phyloP scores from a whole-genome alignment of 2,888 invertebrate genomes.

The Scrobipalpa atriplicella region DNA sequence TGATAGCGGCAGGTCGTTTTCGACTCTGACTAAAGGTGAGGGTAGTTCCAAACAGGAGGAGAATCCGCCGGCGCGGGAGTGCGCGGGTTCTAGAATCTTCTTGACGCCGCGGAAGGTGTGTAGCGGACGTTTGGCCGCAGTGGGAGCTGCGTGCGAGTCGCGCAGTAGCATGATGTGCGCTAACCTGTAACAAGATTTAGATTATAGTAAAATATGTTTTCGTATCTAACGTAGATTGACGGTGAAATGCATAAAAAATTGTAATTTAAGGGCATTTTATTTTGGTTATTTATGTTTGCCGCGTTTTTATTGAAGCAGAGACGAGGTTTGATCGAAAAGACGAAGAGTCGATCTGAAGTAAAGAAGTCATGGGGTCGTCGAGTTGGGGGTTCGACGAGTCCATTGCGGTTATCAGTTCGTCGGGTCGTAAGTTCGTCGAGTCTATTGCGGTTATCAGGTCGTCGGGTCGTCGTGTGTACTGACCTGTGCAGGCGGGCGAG shows the following conservation, averaged over 20 bases:
- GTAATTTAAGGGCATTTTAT: too few relatives aligned
- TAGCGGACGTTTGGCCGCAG: conserved; percentile 86
- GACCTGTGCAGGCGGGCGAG: conserved; percentile 85
- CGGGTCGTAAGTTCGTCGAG: too few relatives aligned
- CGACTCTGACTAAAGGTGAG: conserved; percentile 82
- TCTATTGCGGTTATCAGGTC: conserved; percentile 42
- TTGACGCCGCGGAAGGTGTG: conserved; percentile 91
- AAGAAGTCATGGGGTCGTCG: too few relatives aligned
- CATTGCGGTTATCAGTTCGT: too few relatives aligned
- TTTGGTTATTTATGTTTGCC: too few relatives aligned
- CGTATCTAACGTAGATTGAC: background rate
- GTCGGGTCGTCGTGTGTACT: conserved; percentile 81
- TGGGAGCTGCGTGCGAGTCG: conserved; percentile 90
- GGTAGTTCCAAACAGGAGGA: conserved; percentile 91
- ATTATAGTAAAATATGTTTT: background rate
- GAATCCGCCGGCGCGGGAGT: conserved; percentile 78
- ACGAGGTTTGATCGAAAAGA: too few relatives aligned
- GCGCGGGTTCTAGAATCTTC: conserved; percentile 88
- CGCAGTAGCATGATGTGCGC: conserved; percentile 94
- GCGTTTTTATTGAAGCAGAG: too few relatives aligned
- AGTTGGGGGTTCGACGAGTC: too few relatives aligned
- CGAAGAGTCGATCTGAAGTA: too few relatives aligned
- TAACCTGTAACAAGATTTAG: conserved; percentile 67
- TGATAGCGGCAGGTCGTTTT: conserved; percentile 34
- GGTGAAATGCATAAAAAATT: too few relatives aligned